These are phyloP conservation scores for Nasonia longicornis DNA, from an alignment of 1,140 invertebrate species.

Conservation along the genomic window DNA sequence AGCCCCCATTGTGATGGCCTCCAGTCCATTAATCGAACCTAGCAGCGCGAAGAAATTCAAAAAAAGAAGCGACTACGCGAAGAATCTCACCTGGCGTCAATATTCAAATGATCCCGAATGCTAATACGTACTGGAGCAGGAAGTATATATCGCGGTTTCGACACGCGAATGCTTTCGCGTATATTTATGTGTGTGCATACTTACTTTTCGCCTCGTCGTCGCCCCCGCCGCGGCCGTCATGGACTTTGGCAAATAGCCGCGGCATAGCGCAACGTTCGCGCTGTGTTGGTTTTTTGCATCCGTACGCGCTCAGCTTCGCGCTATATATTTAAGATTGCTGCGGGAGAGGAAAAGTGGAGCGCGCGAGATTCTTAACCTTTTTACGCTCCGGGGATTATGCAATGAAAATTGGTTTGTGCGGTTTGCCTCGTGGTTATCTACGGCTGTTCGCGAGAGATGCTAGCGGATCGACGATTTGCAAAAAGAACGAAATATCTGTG, in stretches of 20 bases:
- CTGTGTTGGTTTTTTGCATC: not conserved
- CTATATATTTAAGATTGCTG: not conserved
- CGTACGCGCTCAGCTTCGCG: too few species aligned
- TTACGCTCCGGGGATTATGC: not conserved
- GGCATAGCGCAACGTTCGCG: not conserved
- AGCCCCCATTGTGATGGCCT: constrained; percentile 19
- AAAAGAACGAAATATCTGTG: too few species aligned
- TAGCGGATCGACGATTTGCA: not conserved
- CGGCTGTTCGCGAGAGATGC: not conserved
- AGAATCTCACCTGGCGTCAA: not conserved
- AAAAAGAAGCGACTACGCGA: not conserved
- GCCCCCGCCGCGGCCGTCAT: not conserved
- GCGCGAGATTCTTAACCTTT: not conserved
- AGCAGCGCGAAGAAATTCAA: not conserved
- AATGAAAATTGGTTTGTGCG: not conserved
- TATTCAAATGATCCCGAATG: constrained; percentile 29
- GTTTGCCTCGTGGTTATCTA: not conserved
- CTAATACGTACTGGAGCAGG: not conserved
- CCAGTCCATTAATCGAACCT: not conserved
- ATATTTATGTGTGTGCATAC: not conserved
- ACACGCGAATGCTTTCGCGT: not conserved
- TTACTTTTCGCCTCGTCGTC: not conserved
- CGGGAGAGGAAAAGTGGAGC: not conserved
- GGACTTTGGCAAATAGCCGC: not conserved
- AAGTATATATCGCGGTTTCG: constrained; percentile 1